These are phyloP conservation scores for Spermophilus dauricus DNA, from an alignment of 2,113 vertebrate genomes.

Conservation along the genomic window DNA sequence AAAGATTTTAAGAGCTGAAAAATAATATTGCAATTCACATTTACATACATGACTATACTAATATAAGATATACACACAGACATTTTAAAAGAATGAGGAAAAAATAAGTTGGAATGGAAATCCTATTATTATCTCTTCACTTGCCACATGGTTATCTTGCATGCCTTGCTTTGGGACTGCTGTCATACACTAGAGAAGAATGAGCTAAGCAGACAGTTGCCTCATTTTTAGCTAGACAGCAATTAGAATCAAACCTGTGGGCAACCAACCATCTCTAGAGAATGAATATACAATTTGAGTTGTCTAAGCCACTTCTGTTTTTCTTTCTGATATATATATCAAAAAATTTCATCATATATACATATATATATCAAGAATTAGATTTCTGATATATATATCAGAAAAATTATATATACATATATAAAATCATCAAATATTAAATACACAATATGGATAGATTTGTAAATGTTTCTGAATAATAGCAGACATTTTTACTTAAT, in stretches of 20 bases:
- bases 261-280: not conserved
- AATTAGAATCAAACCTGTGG: not conserved
- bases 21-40: not conserved
- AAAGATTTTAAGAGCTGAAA: not conserved
- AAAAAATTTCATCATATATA: too few species aligned
- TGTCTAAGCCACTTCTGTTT: not conserved
- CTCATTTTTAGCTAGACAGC: not conserved
- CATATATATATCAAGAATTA: too few species aligned
- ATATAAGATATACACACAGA: not conserved
- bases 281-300: not conserved
- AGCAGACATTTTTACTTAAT: conserved; percentile 22
- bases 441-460: not conserved
- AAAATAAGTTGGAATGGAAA: not conserved
- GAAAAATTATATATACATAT: not conserved
- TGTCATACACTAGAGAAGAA: not conserved
- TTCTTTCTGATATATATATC: not conserved
- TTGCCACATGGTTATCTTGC: not conserved
- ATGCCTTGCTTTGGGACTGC: not conserved
- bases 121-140: not conserved
- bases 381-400: too few species aligned
- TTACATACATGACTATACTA: not conserved
- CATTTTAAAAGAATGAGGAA: conserved; percentile 42
- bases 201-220: not conserved
- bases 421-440: not conserved
- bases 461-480: conserved; percentile 1